Evolutionary conservation across 1,140 invertebrate species (phyloP), one percentile per base, ranked within the genome.

Genomic region (Drosophila bocqueti): DNA sequence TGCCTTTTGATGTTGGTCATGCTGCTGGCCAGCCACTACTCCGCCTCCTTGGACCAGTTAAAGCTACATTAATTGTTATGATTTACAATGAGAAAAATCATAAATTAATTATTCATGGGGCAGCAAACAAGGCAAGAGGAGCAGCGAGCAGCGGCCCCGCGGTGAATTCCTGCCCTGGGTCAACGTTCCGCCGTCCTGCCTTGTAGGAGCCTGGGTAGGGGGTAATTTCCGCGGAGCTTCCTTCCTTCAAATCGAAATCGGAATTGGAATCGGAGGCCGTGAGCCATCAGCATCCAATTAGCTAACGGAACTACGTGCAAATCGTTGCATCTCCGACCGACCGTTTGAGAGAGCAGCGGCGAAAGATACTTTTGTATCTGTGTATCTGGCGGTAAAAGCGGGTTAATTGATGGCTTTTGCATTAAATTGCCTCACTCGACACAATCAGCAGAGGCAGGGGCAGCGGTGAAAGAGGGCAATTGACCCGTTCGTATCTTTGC

Each of bases 331-430:
- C 71, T 77, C 42, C 26, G 18, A 47, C 49, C 21, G 18, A 47
- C 73, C 47, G 75, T 68, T 60, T 57, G 55, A 73, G 68, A 38
- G 68, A 42, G 47, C 54, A 24, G 65, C 54, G 43, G 47, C 52
- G 24, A 52, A 49, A 78, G 75, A 78, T 78, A 73, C 54, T 59
- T 66, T 65, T 64, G 61, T 71, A 55, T 55, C 76, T 76, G 60
- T 47, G 60, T 71, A 55, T 55, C 72, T 76, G 63, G 26, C 62
- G 66, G 76, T 71, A 89, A 89, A 89, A 90, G 85, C 85, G 71
- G 85, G 85, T 89, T 89, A 89, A 89, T 89, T 89, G 85, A 91
- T 90, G 85, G 85, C 85, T 87, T 90, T 89, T 91, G 86, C 85
- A 91, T 89, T 91, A 89, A 89, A 91, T 89, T 89, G 85, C 85